Evolutionary conservation across 1,140 invertebrate genomes (phyloP).

Genomic region (Lepidurus apus): DNA sequence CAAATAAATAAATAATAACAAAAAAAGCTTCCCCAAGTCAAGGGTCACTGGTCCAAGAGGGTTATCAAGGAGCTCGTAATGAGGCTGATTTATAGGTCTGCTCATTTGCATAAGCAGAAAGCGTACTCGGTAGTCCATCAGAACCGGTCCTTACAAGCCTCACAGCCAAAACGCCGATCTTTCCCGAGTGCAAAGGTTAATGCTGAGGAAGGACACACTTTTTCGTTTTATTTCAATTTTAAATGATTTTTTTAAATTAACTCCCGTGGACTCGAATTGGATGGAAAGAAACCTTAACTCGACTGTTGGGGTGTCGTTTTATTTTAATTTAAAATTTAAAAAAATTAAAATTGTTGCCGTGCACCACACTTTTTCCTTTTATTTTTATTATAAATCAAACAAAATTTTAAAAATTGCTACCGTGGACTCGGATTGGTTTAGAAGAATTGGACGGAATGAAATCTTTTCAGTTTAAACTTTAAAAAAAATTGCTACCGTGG

Average conservation of each 20-base stretch:
- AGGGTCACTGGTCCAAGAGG: neutral
- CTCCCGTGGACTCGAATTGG: too few species aligned
- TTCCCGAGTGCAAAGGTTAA: neutral
- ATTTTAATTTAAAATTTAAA: too few species aligned
- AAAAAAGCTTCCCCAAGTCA: constrained; percentile 6
- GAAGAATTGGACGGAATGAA: too few species aligned
- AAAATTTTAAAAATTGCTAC: too few species aligned
- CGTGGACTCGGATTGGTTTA: too few species aligned
- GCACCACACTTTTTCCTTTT: too few species aligned
- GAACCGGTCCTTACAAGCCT: neutral
- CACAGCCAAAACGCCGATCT: neutral
- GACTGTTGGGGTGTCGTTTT: too few species aligned
- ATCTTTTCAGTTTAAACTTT: too few species aligned
- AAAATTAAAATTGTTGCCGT: too few species aligned
- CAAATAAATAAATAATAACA: constrained; percentile 8
- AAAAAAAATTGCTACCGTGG: too few species aligned
- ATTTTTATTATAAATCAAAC: too few species aligned
- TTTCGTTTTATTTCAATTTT: neutral
- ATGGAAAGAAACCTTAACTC: too few species aligned
- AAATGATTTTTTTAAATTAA: neutral
- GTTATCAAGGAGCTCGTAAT: constrained; percentile 19
- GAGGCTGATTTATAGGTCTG: constrained; percentile 21
- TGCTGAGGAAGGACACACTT: neutral
- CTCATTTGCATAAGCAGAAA: constrained; percentile 19
- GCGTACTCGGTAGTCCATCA: neutral